These are phyloP conservation scores for Julus scanicus DNA, from an alignment of 2,888 invertebrate species.

Conservation along the genomic window DNA sequence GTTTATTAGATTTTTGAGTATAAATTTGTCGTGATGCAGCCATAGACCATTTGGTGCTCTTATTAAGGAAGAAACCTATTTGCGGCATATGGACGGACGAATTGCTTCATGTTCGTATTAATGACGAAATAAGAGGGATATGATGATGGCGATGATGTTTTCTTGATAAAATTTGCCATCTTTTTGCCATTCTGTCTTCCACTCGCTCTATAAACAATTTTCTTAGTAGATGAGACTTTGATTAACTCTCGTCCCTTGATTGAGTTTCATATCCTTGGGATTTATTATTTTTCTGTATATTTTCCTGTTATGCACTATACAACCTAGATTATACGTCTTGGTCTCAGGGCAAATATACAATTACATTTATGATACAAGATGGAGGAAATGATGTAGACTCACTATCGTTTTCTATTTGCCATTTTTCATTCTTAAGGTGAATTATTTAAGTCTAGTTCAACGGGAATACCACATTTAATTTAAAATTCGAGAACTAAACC, in stretches of 20 bases:
- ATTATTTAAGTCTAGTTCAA: background rate
- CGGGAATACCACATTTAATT: background rate
- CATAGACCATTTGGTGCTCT: background rate
- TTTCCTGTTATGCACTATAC: background rate
- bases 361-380: background rate
- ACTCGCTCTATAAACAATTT: conserved; percentile 11
- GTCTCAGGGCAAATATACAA: background rate
- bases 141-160: conserved; percentile 35
- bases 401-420: background rate
- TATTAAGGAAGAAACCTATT: conserved; percentile 6
- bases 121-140: conserved; percentile 3
- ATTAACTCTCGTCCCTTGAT: conserved; percentile 13
- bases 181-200: conserved; percentile 13
- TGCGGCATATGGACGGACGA: background rate
- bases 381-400: background rate
- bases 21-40: background rate
- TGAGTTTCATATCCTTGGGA: conserved; percentile 37
- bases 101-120: background rate
- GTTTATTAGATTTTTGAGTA: conserved; percentile 30
- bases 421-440: background rate
- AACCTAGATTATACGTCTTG: background rate
- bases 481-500: no score
- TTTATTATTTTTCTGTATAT: conserved; percentile 16
- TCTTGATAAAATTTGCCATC: conserved; percentile 24
- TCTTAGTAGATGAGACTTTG: conserved; percentile 25